Percentiles rank a stretch among this genome's conserved stretches.
phyloP scores from a whole-genome alignment of 2,888 invertebrate species.

The Glyphotaelius pellucidus region DNA sequence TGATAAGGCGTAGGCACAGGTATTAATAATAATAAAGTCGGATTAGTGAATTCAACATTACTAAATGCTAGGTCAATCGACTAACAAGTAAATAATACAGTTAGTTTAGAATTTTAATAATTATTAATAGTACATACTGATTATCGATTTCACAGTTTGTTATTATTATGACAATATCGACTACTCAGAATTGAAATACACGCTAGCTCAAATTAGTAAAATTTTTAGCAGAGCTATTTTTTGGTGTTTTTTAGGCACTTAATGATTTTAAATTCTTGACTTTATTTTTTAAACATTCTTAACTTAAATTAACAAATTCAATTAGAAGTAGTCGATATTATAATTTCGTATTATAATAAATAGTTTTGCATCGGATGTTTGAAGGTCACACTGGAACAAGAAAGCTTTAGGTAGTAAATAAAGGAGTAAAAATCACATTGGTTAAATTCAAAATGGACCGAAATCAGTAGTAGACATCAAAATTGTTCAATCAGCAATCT shows the following conservation, averaged over 20 bases:
- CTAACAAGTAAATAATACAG: not conserved
- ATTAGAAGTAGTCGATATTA: not conserved
- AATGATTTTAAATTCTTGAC: not conserved
- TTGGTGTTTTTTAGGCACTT: not conserved
- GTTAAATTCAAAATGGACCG: not conserved
- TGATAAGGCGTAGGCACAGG: not conserved
- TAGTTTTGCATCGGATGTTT: not conserved
- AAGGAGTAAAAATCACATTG: not conserved
- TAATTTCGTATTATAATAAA: not conserved
- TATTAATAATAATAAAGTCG: not conserved
- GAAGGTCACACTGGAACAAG: not conserved
- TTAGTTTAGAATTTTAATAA: not conserved
- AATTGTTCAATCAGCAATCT: not conserved
- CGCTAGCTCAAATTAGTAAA: not conserved
- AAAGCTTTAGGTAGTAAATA: not conserved
- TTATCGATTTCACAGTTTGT: not conserved
- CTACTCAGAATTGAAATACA: not conserved
- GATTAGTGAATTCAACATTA: not conserved
- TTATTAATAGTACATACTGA: not conserved
- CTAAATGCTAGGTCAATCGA: not conserved
- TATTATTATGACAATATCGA: not conserved
- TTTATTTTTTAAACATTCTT: not conserved
- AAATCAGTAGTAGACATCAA: not conserved
- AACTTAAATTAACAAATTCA: not conserved
- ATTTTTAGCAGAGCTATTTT: not conserved